A percentile compares a stretch with the other conserved stretches of the same genome.
Conservation (phyloP, 2,113 vertebrate species). For the Prietella phreatophila region DNA sequence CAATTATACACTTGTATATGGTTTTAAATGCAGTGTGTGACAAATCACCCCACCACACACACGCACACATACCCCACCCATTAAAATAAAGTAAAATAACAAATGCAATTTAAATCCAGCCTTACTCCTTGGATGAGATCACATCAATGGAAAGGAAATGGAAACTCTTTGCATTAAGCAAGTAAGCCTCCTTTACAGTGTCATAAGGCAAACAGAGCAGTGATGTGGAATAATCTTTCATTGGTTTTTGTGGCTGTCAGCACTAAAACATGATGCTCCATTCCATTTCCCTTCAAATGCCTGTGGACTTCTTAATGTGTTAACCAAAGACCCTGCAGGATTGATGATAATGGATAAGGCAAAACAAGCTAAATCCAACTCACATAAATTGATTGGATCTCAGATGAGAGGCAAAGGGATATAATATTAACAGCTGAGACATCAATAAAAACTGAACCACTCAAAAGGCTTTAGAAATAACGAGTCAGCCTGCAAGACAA, state of each 20-base stretch:
- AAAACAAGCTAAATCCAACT: constrained; percentile 70
- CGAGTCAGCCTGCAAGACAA: constrained; percentile 41
- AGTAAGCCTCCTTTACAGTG: constrained; percentile 64
- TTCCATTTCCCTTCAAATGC: constrained; percentile 70
- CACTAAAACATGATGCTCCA: constrained; percentile 74
- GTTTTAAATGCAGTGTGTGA: background rate
- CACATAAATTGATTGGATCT: constrained; percentile 76
- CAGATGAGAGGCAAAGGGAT: constrained; percentile 66
- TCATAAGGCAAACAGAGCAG: constrained; percentile 67
- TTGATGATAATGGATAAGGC: constrained; percentile 74
- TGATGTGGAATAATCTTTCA: constrained; percentile 67
- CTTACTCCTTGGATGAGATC: constrained; percentile 12
- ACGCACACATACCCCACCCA: background rate
- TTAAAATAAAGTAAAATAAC: background rate
- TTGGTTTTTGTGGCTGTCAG: constrained; percentile 76
- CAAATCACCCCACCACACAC: background rate
- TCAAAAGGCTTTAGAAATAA: constrained; percentile 53
- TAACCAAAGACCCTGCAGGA: constrained; percentile 69
- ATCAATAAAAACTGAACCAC: constrained; percentile 72
- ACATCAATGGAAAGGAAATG: constrained; percentile 46
- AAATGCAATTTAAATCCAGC: constrained; percentile 25
- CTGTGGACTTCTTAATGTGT: constrained; percentile 74
- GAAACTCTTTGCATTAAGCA: constrained; percentile 47
- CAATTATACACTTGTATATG: background rate
- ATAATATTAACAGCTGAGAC: constrained; percentile 74